Percentiles rank a stretch among this genome's conserved stretches.
These are phyloP conservation scores for Myotis davidii DNA, from an alignment of 2,113 vertebrate genomes.

Conservation along the genomic window DNA sequence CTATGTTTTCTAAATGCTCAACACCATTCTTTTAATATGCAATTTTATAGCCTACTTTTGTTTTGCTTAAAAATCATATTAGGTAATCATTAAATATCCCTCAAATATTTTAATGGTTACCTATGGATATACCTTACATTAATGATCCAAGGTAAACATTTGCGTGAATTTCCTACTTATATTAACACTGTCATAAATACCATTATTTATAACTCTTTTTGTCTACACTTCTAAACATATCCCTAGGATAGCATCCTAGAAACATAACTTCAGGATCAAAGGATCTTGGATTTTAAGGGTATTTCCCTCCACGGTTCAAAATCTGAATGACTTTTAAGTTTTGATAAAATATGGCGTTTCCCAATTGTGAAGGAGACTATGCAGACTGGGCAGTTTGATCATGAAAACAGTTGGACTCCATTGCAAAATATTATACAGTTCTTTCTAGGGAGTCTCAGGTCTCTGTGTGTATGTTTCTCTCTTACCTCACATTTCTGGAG, in stretches of 20 bases:
- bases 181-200: background rate
- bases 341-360: background rate
- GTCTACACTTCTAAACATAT: background rate
- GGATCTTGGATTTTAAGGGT: background rate
- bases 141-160: background rate
- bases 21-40: background rate
- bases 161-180: background rate
- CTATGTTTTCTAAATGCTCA: background rate
- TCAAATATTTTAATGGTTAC: background rate
- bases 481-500: background rate
- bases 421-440: background rate
- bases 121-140: background rate
- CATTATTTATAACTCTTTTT: background rate
- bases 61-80: slow-evolving; percentile 13
- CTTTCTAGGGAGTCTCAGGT: background rate
- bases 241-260: background rate
- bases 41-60: background rate
- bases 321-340: background rate
- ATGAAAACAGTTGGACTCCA: background rate
- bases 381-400: background rate
- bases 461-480: background rate
- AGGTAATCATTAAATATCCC: background rate
- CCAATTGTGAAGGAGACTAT: background rate
- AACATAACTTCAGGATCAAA: background rate
- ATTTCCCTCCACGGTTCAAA: background rate